Evolutionary conservation across 2,797 vertebrate species (phyloP), one percentile per base, ranked within the genome.

Genomic region (Stomatorhinus walkeri): DNA sequence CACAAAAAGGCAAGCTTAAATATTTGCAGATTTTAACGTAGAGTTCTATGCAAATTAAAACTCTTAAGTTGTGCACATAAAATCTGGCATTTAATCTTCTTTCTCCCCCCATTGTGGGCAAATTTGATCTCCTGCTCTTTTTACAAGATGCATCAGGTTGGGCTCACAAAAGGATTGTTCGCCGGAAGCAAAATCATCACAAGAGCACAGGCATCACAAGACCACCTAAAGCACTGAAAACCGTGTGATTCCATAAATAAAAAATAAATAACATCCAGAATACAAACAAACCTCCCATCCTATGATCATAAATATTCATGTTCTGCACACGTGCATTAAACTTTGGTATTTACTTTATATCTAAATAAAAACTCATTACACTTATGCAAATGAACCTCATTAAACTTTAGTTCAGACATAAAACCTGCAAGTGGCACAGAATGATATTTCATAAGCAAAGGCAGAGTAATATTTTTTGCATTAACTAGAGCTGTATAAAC

Each of bases 321-420:
- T 79, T 43, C 14, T 79, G 72, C 72, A 79, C 72, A 79, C 68
- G 22, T 40, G 90, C 89, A 90, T 89, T 91, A 89, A 24, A 89
- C 72, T 89, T 72, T 56, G 87, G 88, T 89, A 4, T 84, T 81
- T 43, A 88, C 89, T 9, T 81, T 61, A 19, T 87, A 90, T 68
- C 64, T n/a, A 14, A 90, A 88, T 52, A 89, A 87, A 64, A 76
- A 43, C 72, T n/a, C 72, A 79, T 79, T 43, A 79, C 72, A 79
- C 10, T 40, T 79, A 79, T 79, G 24, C 49, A 88, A 88, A 89
- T 89, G 51, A 85, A 54, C 19, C 87, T 64, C 40, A 56, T 87
- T 85, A 59, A 51, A 72, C 81, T 61, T 46, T 79, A 64, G 87
- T 22, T 32, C 48, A 88, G 72, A 36, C 79, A 51, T 54, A 51